phyloP scores from a whole-genome alignment of 1,140 invertebrate genomes.

The Drosophila mojavensis region DNA sequence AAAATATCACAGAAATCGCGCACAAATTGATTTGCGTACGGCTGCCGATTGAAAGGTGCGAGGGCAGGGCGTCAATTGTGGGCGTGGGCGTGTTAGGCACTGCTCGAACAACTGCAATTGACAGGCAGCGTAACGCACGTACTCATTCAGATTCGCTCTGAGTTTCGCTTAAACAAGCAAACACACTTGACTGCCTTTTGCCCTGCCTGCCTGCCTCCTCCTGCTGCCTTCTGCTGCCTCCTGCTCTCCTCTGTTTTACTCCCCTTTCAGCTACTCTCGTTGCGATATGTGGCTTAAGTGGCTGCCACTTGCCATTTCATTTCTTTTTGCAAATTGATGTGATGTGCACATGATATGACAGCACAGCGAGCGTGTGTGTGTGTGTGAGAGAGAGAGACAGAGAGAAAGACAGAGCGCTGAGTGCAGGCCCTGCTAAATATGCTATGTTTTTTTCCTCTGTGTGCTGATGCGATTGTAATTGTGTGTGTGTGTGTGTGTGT shows the following conservation, averaged over 20 bases:
- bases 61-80: background rate
- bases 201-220: background rate
- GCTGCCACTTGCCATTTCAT: slow-evolving; percentile 61
- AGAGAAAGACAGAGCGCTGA: background rate
- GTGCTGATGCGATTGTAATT: too few relatives aligned
- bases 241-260: background rate
- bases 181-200: slow-evolving; percentile 30
- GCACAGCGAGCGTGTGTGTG: background rate
- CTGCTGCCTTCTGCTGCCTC: background rate
- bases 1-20: slow-evolving; percentile 25
- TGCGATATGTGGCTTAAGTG: slow-evolving; percentile 48
- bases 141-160: slow-evolving; percentile 1
- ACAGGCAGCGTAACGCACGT: slow-evolving; percentile 50
- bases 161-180: slow-evolving; percentile 42
- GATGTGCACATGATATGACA: slow-evolving; percentile 67
- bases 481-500: too few relatives aligned
- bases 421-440: slow-evolving; percentile 30
- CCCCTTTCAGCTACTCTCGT: slow-evolving; percentile 2
- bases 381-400: background rate
- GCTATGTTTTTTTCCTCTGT: too few relatives aligned
- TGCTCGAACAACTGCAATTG: slow-evolving; percentile 43
- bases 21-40: slow-evolving; percentile 62
- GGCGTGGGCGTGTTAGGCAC: background rate
- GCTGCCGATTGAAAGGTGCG: slow-evolving; percentile 23
- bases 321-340: slow-evolving; percentile 63